Evolutionary conservation across 1,140 invertebrate species (phyloP).

Genomic region (Drosophila pandora): DNA sequence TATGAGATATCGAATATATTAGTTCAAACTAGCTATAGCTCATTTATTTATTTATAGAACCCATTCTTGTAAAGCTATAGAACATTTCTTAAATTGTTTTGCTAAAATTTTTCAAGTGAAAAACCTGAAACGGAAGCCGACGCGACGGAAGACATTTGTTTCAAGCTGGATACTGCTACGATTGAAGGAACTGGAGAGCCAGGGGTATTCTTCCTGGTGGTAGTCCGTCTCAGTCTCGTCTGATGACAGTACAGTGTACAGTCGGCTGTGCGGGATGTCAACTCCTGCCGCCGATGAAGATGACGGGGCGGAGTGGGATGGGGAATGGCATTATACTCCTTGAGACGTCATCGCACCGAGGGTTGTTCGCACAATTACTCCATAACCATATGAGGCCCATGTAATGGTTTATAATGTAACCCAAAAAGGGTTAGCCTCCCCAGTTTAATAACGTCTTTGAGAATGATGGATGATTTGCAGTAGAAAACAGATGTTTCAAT

Average conservation of each 20-base stretch:
- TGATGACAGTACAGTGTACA: slow-evolving; percentile 63
- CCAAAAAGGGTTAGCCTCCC: slow-evolving; percentile 29
- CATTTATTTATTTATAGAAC: no score
- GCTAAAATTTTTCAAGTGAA: slow-evolving; percentile 19
- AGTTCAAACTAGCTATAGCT: no score
- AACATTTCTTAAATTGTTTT: not conserved
- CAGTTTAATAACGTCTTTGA: slow-evolving; percentile 33
- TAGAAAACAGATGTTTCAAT: slow-evolving; percentile 56
- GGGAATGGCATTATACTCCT: slow-evolving; percentile 12
- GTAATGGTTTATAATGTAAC: slow-evolving; percentile 48
- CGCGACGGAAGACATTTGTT: slow-evolving; percentile 73
- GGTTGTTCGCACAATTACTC: slow-evolving; percentile 54
- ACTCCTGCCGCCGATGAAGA: slow-evolving; percentile 41
- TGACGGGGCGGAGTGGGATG: slow-evolving; percentile 6
- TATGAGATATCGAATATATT: no score
- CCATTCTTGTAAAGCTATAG: no score
- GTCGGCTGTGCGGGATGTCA: slow-evolving; percentile 50
- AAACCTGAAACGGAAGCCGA: slow-evolving; percentile 38
- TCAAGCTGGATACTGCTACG: slow-evolving; percentile 27
- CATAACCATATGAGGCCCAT: slow-evolving; percentile 24
- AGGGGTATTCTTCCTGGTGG: not conserved
- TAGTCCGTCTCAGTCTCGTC: slow-evolving; percentile 11
- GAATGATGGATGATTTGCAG: slow-evolving; percentile 53
- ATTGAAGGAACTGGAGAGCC: slow-evolving; percentile 1
- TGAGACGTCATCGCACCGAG: slow-evolving; percentile 54